Conservation (phyloP, 2,888 invertebrate genomes). For the Arge pagana region DNA sequence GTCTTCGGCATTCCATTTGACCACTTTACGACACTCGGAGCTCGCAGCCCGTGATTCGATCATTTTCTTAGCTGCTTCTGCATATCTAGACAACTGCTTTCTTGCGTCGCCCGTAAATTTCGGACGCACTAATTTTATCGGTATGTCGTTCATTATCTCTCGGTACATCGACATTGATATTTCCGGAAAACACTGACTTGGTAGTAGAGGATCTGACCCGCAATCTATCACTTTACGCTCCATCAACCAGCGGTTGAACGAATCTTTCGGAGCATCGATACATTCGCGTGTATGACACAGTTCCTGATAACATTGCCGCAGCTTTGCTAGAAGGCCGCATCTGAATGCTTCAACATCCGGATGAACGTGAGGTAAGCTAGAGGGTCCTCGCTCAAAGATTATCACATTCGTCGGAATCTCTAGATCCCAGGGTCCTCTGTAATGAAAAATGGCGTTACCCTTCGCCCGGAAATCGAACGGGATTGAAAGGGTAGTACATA, state of each 20-base stretch:
- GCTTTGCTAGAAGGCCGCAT: slow-evolving; percentile 79
- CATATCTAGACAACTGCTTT: slow-evolving; percentile 90
- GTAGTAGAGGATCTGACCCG: slow-evolving; percentile 88
- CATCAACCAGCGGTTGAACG: slow-evolving; percentile 95
- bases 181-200: slow-evolving; percentile 90
- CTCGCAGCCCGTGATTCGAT: slow-evolving; percentile 88
- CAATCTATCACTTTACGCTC: slow-evolving; percentile 84
- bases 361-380: slow-evolving; percentile 87
- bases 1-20: slow-evolving; percentile 98
- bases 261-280: slow-evolving; percentile 95
- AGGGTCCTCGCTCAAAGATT: slow-evolving; percentile 84
- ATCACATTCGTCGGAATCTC: slow-evolving; percentile 92
- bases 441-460: slow-evolving; percentile 17
- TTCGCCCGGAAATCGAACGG: background rate
- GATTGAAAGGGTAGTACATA: slow-evolving; percentile 45
- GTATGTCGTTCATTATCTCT: slow-evolving; percentile 98
- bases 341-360: slow-evolving; percentile 91
- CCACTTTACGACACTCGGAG: slow-evolving; percentile 92
- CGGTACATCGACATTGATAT: slow-evolving; percentile 94
- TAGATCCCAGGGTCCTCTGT: slow-evolving; percentile 89
- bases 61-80: slow-evolving; percentile 96
- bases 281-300: slow-evolving; percentile 89
- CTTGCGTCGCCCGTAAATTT: slow-evolving; percentile 95
- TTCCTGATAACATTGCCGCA: slow-evolving; percentile 91
- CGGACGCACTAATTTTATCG: slow-evolving; percentile 92